Evolutionary conservation across 2,888 invertebrate genomes (phyloP), one percentile per base, ranked within the genome.

Genomic region (Cetonia aurata): DNA sequence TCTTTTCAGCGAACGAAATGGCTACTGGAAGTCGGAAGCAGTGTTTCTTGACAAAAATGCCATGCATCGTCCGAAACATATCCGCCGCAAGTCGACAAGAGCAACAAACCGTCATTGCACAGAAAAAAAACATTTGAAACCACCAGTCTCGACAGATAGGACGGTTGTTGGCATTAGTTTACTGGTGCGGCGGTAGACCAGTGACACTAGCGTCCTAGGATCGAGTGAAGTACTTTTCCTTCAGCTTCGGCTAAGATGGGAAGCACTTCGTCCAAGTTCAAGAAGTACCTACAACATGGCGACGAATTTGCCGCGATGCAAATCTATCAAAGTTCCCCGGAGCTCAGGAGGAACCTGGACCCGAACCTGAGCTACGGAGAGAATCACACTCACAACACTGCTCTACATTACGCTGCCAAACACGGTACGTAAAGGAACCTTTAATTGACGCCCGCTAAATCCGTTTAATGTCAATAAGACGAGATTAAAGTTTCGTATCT

Each of bases 261-360:
- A 73, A 91, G 89, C 81, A 86, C 89, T 55, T 89, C 89, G 44
- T 90, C 90, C 41, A 91, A 91, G 82, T 90, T 91, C 80, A 89
- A 90, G 76, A 91, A 90, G 78, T 89, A 90, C 81, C 85, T 91
- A 65, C 89, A 90, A 80, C 88, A 89, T 84, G 91, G 91, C 37
- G 91, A 91, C 81, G 91, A 91, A 81, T 90, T 89, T 79, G 90
- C 91, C 65, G 91, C 90, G 15, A 87, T 91, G 86, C 89, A 90
- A 77, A 84, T 85, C 74, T 91, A 89, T 80, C 89, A 90, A 79
- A 88, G 87, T 80, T 87, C 87, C 57, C 87, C 88, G 31, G 91
- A 91, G 77, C 83, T 91, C 73, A 85, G 89, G 72, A 89, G 89
- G 78, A 89, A 86, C 74, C 84, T 91, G 52, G 90, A 91, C 80